Evolutionary conservation across 1,140 invertebrate species (phyloP).

Genomic region (Augochlora pura): DNA sequence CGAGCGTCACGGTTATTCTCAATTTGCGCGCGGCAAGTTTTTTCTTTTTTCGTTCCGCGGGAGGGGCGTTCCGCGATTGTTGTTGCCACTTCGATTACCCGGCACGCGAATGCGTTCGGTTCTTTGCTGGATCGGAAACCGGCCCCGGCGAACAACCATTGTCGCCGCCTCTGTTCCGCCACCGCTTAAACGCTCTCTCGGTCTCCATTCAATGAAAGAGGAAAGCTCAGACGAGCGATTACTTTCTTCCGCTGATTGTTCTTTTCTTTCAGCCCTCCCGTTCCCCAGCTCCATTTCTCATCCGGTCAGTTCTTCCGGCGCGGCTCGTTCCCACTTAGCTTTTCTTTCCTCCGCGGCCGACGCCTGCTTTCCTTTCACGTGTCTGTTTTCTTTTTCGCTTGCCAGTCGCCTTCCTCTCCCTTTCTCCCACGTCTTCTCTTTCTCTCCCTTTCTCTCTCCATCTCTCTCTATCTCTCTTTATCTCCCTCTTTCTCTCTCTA

Average conservation of each 20-base stretch:
- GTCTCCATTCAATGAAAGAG: neutral
- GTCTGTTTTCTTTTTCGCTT: neutral
- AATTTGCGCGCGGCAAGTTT: slow-evolving; percentile 7
- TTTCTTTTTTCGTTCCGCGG: neutral
- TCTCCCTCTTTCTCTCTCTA: too few relatives aligned
- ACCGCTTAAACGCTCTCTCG: neutral
- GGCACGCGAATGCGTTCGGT: neutral
- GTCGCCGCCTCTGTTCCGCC: neutral
- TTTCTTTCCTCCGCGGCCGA: neutral
- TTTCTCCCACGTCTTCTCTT: too few relatives aligned
- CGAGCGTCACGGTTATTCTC: neutral
- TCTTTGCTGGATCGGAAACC: neutral
- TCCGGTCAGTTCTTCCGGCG: neutral
- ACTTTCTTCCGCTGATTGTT: slow-evolving; percentile 43
- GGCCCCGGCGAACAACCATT: neutral
- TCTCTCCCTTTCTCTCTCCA: too few relatives aligned
- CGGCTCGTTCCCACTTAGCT: neutral
- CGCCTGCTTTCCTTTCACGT: neutral
- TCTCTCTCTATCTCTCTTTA: too few relatives aligned
- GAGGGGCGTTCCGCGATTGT: neutral
- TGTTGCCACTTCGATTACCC: neutral
- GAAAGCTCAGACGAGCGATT: slow-evolving; percentile 40
- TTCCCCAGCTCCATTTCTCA: slow-evolving; percentile 22
- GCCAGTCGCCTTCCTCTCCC: neutral
- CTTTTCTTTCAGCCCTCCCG: slow-evolving; percentile 27